Conservation (phyloP, 2,888 invertebrate genomes). For the Phortica okadai region DNA sequence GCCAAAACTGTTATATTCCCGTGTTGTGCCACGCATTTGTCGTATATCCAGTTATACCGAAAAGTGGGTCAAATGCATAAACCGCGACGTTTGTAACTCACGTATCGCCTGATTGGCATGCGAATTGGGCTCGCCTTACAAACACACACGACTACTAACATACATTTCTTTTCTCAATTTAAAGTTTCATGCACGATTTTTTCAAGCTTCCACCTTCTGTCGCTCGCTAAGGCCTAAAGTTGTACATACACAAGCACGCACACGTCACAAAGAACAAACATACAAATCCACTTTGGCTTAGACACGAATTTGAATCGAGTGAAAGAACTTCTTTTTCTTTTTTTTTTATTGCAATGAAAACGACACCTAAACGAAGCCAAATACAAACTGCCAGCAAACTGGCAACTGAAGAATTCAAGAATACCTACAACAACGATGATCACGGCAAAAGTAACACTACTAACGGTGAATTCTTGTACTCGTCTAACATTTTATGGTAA, state of each 20-base stretch:
- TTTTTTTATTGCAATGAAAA: slow-evolving; percentile 41
- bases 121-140: slow-evolving; percentile 46
- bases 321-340: slow-evolving; percentile 59
- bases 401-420: slow-evolving; percentile 3
- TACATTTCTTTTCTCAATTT: slow-evolving; percentile 38
- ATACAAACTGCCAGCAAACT: slow-evolving; percentile 5
- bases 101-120: slow-evolving; percentile 47
- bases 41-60: slow-evolving; percentile 27
- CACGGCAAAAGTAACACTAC: neutral
- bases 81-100: slow-evolving; percentile 54
- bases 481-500: neutral
- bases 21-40: neutral
- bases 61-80: slow-evolving; percentile 69
- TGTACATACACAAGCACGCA: slow-evolving; percentile 40
- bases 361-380: slow-evolving; percentile 47
- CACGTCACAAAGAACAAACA: neutral
- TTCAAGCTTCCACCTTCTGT: neutral
- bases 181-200: neutral
- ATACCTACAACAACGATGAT: slow-evolving; percentile 1
- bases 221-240: neutral
- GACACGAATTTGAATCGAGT: slow-evolving; percentile 41
- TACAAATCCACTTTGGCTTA: slow-evolving; percentile 20
- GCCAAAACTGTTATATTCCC: neutral
- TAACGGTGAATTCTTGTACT: slow-evolving; percentile 25
- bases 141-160: neutral